A percentile compares a stretch with the other conserved stretches of the same genome.
Evolutionary conservation across 2,113 vertebrate genomes (phyloP).

Genomic region (Pseudonaja textilis): DNA sequence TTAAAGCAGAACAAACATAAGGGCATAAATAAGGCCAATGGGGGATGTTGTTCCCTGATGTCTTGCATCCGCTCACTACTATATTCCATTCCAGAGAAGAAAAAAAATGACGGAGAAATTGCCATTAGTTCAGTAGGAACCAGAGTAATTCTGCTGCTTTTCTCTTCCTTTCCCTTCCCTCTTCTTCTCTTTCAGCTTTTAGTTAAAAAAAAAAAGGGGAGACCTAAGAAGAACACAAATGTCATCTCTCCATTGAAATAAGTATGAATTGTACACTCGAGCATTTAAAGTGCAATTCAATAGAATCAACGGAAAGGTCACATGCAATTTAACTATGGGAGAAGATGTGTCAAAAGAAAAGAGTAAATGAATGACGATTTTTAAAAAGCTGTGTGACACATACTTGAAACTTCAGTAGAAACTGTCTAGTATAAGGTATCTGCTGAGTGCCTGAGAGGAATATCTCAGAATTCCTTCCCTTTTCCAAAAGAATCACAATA

Average conservation of each 20-base stretch:
- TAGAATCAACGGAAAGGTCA: neutral
- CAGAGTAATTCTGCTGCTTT: neutral
- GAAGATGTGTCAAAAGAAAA: neutral
- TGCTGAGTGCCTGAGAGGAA: neutral
- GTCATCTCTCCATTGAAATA: neutral
- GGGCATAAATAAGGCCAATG: constrained; percentile 2
- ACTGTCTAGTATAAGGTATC: neutral
- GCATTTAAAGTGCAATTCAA: neutral
- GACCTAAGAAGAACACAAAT: neutral
- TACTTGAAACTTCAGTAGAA: neutral
- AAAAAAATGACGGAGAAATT: neutral
- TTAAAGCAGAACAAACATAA: constrained; percentile 14
- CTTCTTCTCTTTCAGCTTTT: neutral
- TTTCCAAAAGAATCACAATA: neutral
- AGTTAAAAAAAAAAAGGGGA: neutral
- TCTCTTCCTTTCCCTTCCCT: neutral
- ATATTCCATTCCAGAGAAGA: neutral
- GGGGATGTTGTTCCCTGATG: neutral
- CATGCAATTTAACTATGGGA: neutral
- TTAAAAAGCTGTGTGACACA: neutral
- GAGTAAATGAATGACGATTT: neutral
- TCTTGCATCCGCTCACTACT: neutral
- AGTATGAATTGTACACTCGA: neutral
- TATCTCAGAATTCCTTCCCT: neutral
- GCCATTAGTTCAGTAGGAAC: neutral